A percentile compares a stretch with the other conserved stretches of the same genome.
These are phyloP conservation scores for Chloropsis cyanopogon DNA, from an alignment of 2,113 vertebrate genomes.

Conservation along the genomic window DNA sequence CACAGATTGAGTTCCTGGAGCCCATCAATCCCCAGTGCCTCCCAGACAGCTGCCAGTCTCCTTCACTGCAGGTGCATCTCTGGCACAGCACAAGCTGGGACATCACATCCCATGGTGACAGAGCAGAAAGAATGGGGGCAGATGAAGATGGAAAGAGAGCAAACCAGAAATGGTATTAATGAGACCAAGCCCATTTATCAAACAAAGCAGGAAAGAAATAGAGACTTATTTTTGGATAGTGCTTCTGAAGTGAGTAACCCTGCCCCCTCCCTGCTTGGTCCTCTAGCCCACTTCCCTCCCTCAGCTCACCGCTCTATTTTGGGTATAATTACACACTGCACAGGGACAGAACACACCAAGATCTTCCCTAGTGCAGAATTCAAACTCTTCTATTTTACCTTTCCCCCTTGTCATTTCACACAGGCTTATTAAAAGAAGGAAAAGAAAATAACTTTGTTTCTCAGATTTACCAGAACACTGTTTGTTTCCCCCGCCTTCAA, in stretches of 20 bases:
- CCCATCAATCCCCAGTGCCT: background rate
- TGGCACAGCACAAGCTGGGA: background rate
- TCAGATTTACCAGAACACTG: background rate
- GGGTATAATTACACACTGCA: constrained; percentile 60
- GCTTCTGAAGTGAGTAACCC: constrained; percentile 50
- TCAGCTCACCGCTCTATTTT: constrained; percentile 60
- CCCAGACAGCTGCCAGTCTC: rapidly evolving
- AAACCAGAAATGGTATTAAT: background rate
- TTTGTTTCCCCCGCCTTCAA: background rate
- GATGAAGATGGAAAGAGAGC: background rate
- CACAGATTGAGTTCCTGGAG: background rate
- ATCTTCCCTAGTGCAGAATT: constrained; percentile 31
- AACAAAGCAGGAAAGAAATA: background rate
- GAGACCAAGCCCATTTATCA: constrained; percentile 32
- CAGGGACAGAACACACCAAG: constrained; percentile 19
- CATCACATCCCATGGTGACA: background rate
- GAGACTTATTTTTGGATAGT: constrained; percentile 56
- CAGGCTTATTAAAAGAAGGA: background rate
- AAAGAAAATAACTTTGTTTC: constrained; percentile 13
- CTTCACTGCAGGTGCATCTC: background rate
- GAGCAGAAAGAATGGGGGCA: background rate
- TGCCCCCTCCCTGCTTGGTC: background rate
- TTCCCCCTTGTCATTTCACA: background rate
- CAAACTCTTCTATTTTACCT: constrained; percentile 16
- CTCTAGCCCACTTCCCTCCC: constrained; percentile 15